These are phyloP conservation scores for Oxyteleia sp. DNA, from an alignment of 2,888 invertebrate genomes.

Conservation along the genomic window DNA sequence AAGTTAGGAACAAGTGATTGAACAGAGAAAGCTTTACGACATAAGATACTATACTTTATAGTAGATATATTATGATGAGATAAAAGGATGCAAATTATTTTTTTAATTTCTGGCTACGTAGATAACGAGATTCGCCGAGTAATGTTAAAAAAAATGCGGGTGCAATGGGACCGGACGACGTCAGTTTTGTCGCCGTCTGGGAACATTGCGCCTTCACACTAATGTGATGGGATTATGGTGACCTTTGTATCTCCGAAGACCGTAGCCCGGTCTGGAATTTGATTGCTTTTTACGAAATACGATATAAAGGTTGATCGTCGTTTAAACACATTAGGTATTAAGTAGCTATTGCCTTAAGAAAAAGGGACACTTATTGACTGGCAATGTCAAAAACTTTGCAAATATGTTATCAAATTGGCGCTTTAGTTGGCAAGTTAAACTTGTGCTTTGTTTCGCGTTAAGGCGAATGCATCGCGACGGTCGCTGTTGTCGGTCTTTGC, in stretches of 20 bases:
- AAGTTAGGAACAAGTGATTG: no score
- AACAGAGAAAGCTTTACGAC: no score
- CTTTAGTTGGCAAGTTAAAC: conserved; percentile 46
- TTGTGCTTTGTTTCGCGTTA: conserved; percentile 27
- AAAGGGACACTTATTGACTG: conserved; percentile 73
- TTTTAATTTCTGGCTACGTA: conserved; percentile 70
- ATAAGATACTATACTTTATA: conserved; percentile 78
- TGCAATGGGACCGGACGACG: conserved; percentile 23
- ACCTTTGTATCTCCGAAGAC: conserved; percentile 70
- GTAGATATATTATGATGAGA: conserved; percentile 59
- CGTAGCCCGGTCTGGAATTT: conserved; percentile 74
- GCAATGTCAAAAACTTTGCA: conserved; percentile 78
- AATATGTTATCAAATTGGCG: conserved; percentile 64
- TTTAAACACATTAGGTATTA: conserved; percentile 73
- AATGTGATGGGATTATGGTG: conserved; percentile 66
- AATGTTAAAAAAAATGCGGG: conserved; percentile 32
- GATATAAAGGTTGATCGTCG: conserved; percentile 15
- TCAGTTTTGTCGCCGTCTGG: not conserved
- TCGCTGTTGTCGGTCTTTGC: not conserved
- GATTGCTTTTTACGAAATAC: conserved; percentile 23
- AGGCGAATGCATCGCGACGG: conserved; percentile 28
- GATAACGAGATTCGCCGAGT: conserved; percentile 61
- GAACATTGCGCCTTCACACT: conserved; percentile 15
- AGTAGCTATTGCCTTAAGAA: conserved; percentile 58
- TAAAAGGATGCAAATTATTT: conserved; percentile 74